Percentiles rank a stretch among this genome's conserved stretches.
phyloP scores from a whole-genome alignment of 2,888 invertebrate genomes.

The Adineta ricciae region DNA sequence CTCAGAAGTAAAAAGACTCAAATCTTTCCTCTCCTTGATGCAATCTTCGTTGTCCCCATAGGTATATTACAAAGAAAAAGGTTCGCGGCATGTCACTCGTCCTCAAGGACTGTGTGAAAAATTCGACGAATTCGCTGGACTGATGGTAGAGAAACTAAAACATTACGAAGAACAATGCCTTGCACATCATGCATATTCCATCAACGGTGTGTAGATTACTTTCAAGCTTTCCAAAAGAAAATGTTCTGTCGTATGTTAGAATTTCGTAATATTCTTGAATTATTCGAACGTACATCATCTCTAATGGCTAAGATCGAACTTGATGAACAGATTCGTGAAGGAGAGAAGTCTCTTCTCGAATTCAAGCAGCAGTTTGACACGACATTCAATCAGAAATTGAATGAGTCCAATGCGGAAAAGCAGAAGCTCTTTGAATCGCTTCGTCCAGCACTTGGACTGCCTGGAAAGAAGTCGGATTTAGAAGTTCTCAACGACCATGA shows the following conservation, averaged over 20 bases:
- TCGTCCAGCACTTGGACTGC: slow-evolving; percentile 46
- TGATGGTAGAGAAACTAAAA: slow-evolving; percentile 44
- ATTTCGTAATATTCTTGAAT: slow-evolving; percentile 24
- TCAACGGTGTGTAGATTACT: slow-evolving; percentile 41
- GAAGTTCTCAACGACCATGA: slow-evolving; percentile 41
- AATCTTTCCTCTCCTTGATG: too few relatives aligned
- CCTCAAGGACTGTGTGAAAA: slow-evolving; percentile 48
- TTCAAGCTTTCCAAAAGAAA: background rate
- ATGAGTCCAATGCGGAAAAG: background rate
- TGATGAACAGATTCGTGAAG: slow-evolving; percentile 2
- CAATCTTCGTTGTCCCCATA: slow-evolving; percentile 35
- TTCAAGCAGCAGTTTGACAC: background rate
- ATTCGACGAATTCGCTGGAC: slow-evolving; percentile 45
- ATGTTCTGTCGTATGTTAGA: background rate
- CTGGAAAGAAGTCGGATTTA: slow-evolving; percentile 40
- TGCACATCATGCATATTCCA: slow-evolving; percentile 47
- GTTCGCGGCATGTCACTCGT: slow-evolving; percentile 43
- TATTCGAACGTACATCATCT: slow-evolving; percentile 23
- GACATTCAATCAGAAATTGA: background rate
- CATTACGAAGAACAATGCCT: slow-evolving; percentile 46
- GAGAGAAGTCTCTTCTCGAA: background rate
- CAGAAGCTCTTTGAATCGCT: slow-evolving; percentile 37
- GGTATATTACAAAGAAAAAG: slow-evolving; percentile 47
- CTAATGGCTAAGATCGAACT: slow-evolving; percentile 23
- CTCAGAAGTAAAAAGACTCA: slow-evolving; percentile 41